These are phyloP conservation scores for Trissolcus brochymenae DNA, from an alignment of 2,888 invertebrate species.

Conservation along the genomic window DNA sequence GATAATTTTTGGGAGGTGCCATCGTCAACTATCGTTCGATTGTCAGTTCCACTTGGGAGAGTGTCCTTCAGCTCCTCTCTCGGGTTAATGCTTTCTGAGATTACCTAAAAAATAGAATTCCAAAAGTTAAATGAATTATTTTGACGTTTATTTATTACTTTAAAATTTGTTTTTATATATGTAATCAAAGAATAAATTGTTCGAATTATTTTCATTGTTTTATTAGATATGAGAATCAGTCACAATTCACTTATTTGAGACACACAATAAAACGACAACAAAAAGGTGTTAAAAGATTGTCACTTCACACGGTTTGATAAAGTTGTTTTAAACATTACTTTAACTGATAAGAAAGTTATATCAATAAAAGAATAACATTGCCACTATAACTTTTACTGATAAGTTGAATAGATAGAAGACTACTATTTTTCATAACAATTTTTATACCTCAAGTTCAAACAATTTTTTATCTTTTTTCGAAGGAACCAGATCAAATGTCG, in stretches of 20 bases:
- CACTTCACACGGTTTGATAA: too few species aligned
- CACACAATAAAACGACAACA: too few species aligned
- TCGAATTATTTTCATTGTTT: too few species aligned
- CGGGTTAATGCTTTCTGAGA: conserved; percentile 78
- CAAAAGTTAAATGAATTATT: background rate
- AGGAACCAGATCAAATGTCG: conserved; percentile 86
- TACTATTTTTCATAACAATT: background rate
- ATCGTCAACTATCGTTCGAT: conserved; percentile 88
- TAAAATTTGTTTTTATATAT: background rate
- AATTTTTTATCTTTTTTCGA: conserved; percentile 73
- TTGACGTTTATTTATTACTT: background rate
- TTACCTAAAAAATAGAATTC: conserved; percentile 21
- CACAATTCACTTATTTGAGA: too few species aligned
- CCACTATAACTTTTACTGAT: background rate
- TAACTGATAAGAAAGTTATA: background rate
- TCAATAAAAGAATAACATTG: background rate
- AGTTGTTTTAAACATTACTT: too few species aligned
- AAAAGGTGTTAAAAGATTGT: too few species aligned
- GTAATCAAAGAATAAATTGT: background rate
- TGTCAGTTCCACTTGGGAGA: conserved; percentile 84
- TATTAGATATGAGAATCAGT: too few species aligned
- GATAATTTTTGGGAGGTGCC: conserved; percentile 89
- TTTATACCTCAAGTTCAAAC: conserved; percentile 58
- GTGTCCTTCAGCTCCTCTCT: conserved; percentile 82
- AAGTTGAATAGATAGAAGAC: background rate